Evolutionary conservation across 2,113 vertebrate genomes (phyloP).

Genomic region (Pelmatolapia mariae): DNA sequence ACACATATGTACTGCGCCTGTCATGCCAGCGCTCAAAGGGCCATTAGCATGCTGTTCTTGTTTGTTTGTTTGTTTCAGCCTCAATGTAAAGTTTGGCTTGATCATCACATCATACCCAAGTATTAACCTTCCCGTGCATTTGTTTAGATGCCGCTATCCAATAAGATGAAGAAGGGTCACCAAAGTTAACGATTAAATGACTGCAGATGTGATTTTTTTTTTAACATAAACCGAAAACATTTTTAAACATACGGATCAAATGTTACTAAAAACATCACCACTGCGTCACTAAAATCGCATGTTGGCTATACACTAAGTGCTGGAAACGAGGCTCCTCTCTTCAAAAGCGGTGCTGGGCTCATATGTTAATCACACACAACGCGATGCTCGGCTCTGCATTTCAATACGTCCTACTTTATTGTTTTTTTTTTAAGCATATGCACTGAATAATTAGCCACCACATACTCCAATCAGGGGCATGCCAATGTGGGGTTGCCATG

Average conservation of each 20-base stretch:
- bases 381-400: conserved; percentile 59
- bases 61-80: neutral
- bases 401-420: conserved; percentile 71
- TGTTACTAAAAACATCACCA: neutral
- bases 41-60: conserved; percentile 31
- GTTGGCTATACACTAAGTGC: neutral
- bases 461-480: conserved; percentile 69
- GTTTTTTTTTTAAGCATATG: conserved; percentile 71
- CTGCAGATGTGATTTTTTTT: neutral
- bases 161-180: neutral
- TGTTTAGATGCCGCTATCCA: neutral
- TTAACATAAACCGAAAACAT: neutral
- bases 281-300: neutral
- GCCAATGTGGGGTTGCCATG: conserved; percentile 67
- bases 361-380: conserved; percentile 57
- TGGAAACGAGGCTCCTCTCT: conserved; percentile 11
- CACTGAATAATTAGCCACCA: conserved; percentile 70
- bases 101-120: neutral
- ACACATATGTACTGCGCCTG: neutral
- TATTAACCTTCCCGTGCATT: neutral
- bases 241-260: neutral
- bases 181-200: neutral
- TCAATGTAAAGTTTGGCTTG: neutral
- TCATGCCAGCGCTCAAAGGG: neutral
- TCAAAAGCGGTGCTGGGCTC: conserved; percentile 21